Base-by-base conservation (phyloP, 1,140 invertebrate genomes). In the Epicauta chinensis region DNA sequence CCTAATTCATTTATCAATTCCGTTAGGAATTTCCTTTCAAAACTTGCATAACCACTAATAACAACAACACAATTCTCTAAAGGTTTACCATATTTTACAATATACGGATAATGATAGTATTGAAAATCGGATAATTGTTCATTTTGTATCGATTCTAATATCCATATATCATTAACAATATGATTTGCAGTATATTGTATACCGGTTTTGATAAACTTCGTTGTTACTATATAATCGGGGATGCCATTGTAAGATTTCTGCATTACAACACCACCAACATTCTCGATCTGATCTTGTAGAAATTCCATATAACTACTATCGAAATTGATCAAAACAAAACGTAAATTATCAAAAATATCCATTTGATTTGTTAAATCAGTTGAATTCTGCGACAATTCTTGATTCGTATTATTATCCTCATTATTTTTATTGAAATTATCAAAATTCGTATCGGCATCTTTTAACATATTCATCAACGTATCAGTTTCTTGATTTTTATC, bases 31-130 rank as follows among this genome's bases (percentile, higher is more conserved):
- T 75, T 73, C 43, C 89, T 72, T 71, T 92, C 88, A 7, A 76
- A 71, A 0, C 81, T 80, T 2, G 71, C 70, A 65, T 89, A 92
- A 1, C 82, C 82, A 60, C 86, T 91, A 49, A 91, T 77, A 2
- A 84, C 82, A 23, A 93, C 77, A 0, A 88, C 84, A 65, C 86
- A 87, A 30, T 78, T 80, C 0, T 71, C 57, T 13, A 95, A 69
- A 1, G 86, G 83, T 48, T 74, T 0, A 62, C 55, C n/a, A 71
- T 62, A 6, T 69, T 64, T 1, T 65, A 64, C 14, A 78, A 62
- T 6, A 15, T 87, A 62, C 0, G 83, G 82, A 17, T 68, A 67
- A 63, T 87, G 86, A 59, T 81, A 86, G 66, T 83, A 83, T 46
- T 74, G 61, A 14, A 84, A 60, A 0, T 75, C 66, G 15, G 84